Conservation (phyloP, 2,888 invertebrate genomes). For the Athrips mouffetella region DNA sequence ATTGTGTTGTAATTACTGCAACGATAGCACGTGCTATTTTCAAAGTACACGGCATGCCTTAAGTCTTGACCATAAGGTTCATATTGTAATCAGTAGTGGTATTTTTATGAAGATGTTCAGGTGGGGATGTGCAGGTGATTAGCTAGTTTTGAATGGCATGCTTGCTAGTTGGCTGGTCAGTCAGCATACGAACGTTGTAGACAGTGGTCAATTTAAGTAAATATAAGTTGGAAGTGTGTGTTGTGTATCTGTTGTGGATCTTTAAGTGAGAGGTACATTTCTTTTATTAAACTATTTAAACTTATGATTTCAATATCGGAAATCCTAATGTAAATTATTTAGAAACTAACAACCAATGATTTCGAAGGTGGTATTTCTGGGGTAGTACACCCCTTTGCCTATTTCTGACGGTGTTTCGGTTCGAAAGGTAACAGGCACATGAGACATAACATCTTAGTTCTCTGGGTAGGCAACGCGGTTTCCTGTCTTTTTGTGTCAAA, state of each 20-base stretch:
- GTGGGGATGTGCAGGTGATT: constrained; percentile 13
- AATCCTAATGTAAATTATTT: too few relatives aligned
- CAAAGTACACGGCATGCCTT: background rate
- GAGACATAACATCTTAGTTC: too few relatives aligned
- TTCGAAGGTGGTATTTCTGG: too few relatives aligned
- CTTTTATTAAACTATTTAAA: background rate
- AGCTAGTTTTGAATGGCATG: constrained; percentile 11
- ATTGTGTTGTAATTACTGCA: constrained; percentile 13
- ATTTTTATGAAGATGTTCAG: background rate
- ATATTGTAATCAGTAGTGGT: background rate
- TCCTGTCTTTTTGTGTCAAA: too few relatives aligned
- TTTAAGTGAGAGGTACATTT: background rate
- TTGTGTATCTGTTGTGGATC: constrained; percentile 17
- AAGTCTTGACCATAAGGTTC: background rate
- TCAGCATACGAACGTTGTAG: constrained; percentile 27
- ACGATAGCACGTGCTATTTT: background rate
- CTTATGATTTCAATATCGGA: too few relatives aligned
- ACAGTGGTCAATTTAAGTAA: background rate
- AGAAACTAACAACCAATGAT: too few relatives aligned
- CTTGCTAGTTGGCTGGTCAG: constrained; percentile 23
- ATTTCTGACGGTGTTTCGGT: too few relatives aligned
- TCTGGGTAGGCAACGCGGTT: too few relatives aligned
- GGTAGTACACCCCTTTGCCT: too few relatives aligned
- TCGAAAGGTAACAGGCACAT: too few relatives aligned
- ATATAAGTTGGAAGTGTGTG: constrained; percentile 11